Percentiles rank a stretch among this genome's conserved stretches.
Conservation (phyloP, 2,888 invertebrate species). For the Dexiosoma caninum region DNA sequence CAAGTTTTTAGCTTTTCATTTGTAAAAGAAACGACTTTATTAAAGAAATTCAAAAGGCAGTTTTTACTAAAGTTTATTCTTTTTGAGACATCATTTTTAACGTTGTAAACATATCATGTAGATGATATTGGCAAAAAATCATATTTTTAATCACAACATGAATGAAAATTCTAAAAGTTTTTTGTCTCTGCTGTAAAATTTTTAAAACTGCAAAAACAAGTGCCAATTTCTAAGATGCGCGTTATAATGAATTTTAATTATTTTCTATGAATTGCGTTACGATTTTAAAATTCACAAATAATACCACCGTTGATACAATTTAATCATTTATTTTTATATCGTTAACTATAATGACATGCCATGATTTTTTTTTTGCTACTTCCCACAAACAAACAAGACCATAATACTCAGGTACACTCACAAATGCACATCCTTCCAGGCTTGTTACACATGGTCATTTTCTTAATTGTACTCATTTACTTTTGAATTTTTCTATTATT, state of each 20-base stretch:
- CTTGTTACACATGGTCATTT: not conserved
- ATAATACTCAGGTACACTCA: not conserved
- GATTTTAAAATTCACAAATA: slow-evolving; percentile 40
- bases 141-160: no score
- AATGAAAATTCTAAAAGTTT: no score
- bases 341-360: slow-evolving; percentile 41
- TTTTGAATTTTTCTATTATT: slow-evolving; percentile 11
- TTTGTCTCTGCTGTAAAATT: no score
- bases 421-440: not conserved
- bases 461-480: slow-evolving; percentile 18
- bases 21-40: no score
- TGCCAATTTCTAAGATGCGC: no score
- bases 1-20: no score
- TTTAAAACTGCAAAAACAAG: no score
- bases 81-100: no score
- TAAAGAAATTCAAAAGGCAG: no score
- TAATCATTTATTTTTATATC: slow-evolving; percentile 46
- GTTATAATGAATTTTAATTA: not conserved
- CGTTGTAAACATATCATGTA: no score
- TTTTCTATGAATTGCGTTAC: slow-evolving; percentile 22
- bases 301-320: slow-evolving; percentile 17
- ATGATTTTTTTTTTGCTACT: slow-evolving; percentile 9
- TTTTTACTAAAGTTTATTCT: no score
- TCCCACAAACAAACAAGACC: not conserved
- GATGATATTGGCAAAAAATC: no score